Base-by-base conservation (phyloP, 2,888 invertebrate genomes). In the Synanthedon andrenaeformis region DNA sequence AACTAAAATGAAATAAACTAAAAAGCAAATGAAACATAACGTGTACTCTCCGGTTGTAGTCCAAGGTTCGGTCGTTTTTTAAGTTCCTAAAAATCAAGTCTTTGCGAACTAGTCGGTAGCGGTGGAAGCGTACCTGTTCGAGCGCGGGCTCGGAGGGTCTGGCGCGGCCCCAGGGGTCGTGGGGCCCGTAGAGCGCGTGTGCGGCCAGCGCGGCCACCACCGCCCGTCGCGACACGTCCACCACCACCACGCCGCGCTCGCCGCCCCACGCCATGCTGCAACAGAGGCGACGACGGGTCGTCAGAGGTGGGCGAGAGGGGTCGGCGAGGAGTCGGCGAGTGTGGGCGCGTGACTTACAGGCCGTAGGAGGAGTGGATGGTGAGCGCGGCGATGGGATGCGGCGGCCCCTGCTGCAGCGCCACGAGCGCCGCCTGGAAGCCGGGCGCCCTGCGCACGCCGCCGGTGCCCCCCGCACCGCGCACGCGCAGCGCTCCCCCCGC, bases 351-450 rank as follows among this genome's bases (percentile, higher is more conserved):
- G 51, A 17, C 96, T 94, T 89, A 98, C 98, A 99, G 91, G 84
- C 98, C 98, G 86, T 97, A 98, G 56, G 96, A 95, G 67, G 98
- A 97, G 89, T 98, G 98, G 81, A 99, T 91, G 69, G 96, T 93
- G 74, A 99, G 92, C 62, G 97, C 92, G 65, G 96, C 92, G 74
- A 99, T 93, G 78, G 81, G 94, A 93, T 66, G 97, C 93, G 69
- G 94, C 91, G 84, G 92, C 88, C 94, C 94, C 53, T 93, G 93
- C 69, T 98, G 96, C 72, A 98, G 89, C 82, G 98, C 98, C 63
- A 98, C 95, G 62, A 99, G 89, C 72, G 97, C 94, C 52, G 97
- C 96, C 89, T 99, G 98, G 90, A 97, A 99, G 62, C 99, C 99
- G n/a, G 98, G 90, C 48, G 94, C 92, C 82, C 97, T 94, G 74